These are phyloP conservation scores for Paracanthobrama guichenoti DNA, from an alignment of 2,113 vertebrate genomes.

Conservation along the genomic window DNA sequence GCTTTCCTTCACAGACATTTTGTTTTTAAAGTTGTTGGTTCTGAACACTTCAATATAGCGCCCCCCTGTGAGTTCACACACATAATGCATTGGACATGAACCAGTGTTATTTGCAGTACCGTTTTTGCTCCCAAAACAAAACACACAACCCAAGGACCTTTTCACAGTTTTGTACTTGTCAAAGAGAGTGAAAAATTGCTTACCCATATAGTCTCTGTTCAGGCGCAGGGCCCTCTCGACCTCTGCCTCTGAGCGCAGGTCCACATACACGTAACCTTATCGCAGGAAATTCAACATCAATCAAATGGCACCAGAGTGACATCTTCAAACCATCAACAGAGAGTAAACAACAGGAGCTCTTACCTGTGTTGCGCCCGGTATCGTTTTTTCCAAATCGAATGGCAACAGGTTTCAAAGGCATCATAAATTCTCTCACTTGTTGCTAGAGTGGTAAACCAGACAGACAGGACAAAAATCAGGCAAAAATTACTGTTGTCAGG, in stretches of 20 bases:
- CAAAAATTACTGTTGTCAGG: not conserved
- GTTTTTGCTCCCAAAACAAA: not conserved
- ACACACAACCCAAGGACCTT: not conserved
- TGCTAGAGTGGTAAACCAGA: constrained; percentile 70
- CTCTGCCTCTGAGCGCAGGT: constrained; percentile 85
- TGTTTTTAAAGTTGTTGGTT: constrained; percentile 53
- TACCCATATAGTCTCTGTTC: constrained; percentile 92
- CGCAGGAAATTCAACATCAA: constrained; percentile 23
- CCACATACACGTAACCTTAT: constrained; percentile 91
- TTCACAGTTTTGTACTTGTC: not conserved
- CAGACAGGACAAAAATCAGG: not conserved
- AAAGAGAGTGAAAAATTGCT: not conserved
- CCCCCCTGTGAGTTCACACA: constrained; percentile 74
- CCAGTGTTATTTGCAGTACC: not conserved
- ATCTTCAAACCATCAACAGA: not conserved
- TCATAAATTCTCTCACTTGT: constrained; percentile 89
- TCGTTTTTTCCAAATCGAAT: constrained; percentile 82
- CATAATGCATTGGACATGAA: not conserved
- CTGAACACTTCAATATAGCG: constrained; percentile 86
- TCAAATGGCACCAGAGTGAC: not conserved
- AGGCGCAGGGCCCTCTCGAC: constrained; percentile 85
- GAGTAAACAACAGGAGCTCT: not conserved
- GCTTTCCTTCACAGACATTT: constrained; percentile 49
- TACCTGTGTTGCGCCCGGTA: constrained; percentile 86
- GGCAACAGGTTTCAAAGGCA: constrained; percentile 85